Evolutionary conservation across 2,797 vertebrate genomes (phyloP), one percentile per base, ranked within the genome.

Genomic region (Micromesistius poutassou): DNA sequence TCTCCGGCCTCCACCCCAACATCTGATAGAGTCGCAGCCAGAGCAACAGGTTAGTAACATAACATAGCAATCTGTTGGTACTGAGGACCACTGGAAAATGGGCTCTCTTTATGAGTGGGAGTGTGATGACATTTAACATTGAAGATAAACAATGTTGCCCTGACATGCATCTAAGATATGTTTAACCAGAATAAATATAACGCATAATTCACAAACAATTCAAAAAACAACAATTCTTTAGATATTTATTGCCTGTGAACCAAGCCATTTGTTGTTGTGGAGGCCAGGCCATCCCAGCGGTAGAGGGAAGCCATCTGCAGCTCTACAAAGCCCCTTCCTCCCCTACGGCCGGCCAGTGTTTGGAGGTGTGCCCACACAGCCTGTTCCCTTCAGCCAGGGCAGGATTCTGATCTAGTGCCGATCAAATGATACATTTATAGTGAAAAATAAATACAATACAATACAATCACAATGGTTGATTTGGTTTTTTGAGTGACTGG

Each of bases 231-330:
- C 70, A 19, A 31, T 71, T 19, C 12, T 71, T 30, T 31, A 6
- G 5, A 71, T 71, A 78, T 85, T 82, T 81, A 89, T 50, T 84
- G 80, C 73, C 76, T 83, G 79, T 86, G 86, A 88, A 74, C 75
- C 55, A 66, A 50, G 72, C 42, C 46, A 55, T 50, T 5, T 71
- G 62, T 70, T 79, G 85, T 78, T 80, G 79, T 79, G 71, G 72
- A 74, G 78, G 78, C 70, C 30, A 71, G 77, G 46, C 46, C 77
- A 72, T 31, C 72, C 78, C 77, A 85, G 86, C 25, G 33, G 81
- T 78, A 71, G 12, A 62, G 77, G 91, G 89, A 85, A 87, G 30
- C 91, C 91, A 92, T 82, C 80, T 80, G 85, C 76, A 85, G 83
- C 89, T 78, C 83, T 81, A 84, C 83, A 79, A 74, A 81, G 85